Evolutionary conservation across 2,113 vertebrate genomes (phyloP), one percentile per base, ranked within the genome.

Genomic region (Chlorodrepanis virens): DNA sequence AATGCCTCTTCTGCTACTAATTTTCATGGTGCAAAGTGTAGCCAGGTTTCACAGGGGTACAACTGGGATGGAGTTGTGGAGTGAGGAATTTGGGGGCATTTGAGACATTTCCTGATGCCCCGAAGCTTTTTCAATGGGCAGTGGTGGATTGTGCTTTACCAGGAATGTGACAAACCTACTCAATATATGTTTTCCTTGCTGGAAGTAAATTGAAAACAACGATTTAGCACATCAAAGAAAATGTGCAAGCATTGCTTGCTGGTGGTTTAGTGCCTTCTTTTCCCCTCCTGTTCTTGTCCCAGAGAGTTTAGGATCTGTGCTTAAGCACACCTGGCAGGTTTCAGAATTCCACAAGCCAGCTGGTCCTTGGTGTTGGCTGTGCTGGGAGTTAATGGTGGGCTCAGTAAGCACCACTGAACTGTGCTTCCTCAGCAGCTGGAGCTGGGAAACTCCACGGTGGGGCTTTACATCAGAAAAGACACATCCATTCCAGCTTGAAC

Each of bases 381-480:
- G 23, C 76, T 77, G 83, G 79, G 87, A 92, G 40, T 65, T 77
- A 37, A 5, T 57, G 0, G 0, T 59, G 68, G 42, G 75, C 52
- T 94, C 83, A 28, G 56, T 23, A 13, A 92, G 87, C 88, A 86
- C 52, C 64, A 42, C 80, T 93, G 88, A 80, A 44, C 82, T 91
- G 83, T 86, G 63, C 72, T 70, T 80, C 85, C 93, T 85, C 33
- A 81, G 80, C 83, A 95, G 75, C 92, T 90, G 82, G 56, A 86
- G 75, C 70, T 82, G 27, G 39, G 82, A 69, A 93, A 85, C 44
- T 59, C 18, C 50, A 31, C 63, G 18, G 2, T 76, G 33, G 77
- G 60, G 69, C 53, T 84, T 82, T 76, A 19, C 71, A 42, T 56
- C 49, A 89, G 77, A 64, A 94, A 76, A 81, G 71, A 22, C 39